Evolutionary conservation across 2,113 vertebrate genomes (phyloP).

Genomic region (Merops nubicus): DNA sequence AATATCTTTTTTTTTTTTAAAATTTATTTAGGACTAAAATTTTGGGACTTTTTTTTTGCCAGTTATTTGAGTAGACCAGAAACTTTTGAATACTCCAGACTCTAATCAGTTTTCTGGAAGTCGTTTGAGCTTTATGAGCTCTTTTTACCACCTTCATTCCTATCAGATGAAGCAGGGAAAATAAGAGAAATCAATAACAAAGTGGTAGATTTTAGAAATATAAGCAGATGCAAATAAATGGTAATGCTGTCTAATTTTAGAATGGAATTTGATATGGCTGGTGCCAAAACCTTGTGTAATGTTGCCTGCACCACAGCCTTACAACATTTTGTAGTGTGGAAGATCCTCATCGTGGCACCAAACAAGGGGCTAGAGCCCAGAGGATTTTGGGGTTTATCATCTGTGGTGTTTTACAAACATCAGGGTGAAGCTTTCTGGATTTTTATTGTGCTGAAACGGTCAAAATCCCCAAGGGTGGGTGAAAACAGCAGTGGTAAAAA

Average conservation of each 20-base stretch:
- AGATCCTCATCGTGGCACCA: background rate
- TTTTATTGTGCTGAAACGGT: background rate
- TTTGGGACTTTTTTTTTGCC: background rate
- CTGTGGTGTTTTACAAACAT: background rate
- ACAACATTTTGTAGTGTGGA: background rate
- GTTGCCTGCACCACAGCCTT: background rate
- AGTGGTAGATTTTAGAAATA: background rate
- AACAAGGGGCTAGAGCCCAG: rapidly evolving
- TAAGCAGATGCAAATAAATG: background rate
- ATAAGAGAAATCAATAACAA: background rate
- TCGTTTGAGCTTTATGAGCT: background rate
- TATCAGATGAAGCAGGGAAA: background rate
- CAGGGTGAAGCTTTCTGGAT: background rate
- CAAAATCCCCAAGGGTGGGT: background rate
- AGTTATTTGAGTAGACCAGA: background rate
- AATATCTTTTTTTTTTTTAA: too few relatives aligned
- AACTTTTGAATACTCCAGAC: rapidly evolving
- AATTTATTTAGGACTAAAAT: background rate
- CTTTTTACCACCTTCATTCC: background rate
- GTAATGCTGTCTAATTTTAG: background rate
- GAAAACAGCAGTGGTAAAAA: background rate
- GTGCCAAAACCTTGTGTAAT: background rate
- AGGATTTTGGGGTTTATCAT: background rate
- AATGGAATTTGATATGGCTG: background rate
- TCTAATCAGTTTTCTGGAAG: background rate